Evolutionary conservation across 2,888 invertebrate genomes (phyloP), one percentile per base, ranked within the genome.

Genomic region (Metacarcinus magister): DNA sequence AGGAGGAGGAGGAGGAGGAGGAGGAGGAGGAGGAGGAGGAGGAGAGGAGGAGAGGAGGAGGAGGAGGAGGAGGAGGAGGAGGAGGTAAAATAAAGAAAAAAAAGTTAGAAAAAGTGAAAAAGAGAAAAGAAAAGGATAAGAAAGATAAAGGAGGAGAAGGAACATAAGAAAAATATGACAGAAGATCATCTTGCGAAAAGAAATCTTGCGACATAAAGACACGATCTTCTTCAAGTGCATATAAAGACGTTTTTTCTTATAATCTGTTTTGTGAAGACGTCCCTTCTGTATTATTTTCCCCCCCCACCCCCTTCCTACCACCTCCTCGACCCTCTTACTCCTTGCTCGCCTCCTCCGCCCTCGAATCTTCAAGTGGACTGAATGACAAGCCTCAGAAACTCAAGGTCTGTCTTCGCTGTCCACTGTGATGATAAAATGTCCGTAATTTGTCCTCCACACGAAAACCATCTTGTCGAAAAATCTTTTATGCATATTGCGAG

Each of bases 401-500:
- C 82, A 1, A 5, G n/a, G 2, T 28, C 82, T 82, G 82, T 82
- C 32, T 82, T 32, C 10, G 82, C 82, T 82, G 82, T 82, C 82
- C 82, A 82, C 82, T 32, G 82, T 28, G 82, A 82, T 82, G 82
- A 82, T 82, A 82, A 82, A 82, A 82, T 32, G 82, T 32, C 28
- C 32, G 32, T 82, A 82, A 82, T 82, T 82, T 82, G 82, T 82
- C 82, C 82, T 28, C 82, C 82, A 32, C 82, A 82, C 82, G 82
- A 32, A 82, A 82, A 82, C 82, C 82, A 82, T 82, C 82, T 82
- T 32, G 82, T 32, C 32, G 82, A 82, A 82, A 82, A 82, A 82
- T 82, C 82, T 32, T 82, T 82, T 82, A 32, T 32, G 82, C 82
- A 32, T 28, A 32, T 32, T 32, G 82, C 28, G 82, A 32, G 82